Evolutionary conservation across 2,888 invertebrate species (phyloP), one percentile per base, ranked within the genome.

Genomic region (Oxyteleia sp.): DNA sequence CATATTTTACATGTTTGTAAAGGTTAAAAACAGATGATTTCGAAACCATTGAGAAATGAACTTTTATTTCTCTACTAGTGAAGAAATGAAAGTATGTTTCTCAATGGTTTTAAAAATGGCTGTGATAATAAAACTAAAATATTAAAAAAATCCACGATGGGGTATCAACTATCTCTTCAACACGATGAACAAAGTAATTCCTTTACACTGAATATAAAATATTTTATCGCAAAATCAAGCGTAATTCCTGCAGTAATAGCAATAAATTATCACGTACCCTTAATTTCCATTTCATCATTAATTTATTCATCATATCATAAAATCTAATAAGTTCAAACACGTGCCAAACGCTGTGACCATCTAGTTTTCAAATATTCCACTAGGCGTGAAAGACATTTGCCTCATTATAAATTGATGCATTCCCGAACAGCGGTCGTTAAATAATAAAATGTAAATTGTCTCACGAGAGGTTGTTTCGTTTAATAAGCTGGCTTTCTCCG

Each of bases 401-500:
- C 26, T 51, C n/a, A 5, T 26, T 51, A 51, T 26, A 51, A 26
- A 20, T 51, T 51, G 13, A 51, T 26, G 8, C 23, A 23, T 59
- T 41, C 43, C 4, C n/a, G 20, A 11, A 23, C 8, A 51, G 7
- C 13, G 15, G 13, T 23, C 13, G 15, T 66, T 53, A 51, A 66
- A 51, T 47, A 66, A 38, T 68, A 32, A 69, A 57, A 47, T 69
- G 57, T 57, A 69, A 69, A 69, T 47, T 35, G 47, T 57, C 32
- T 20, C 32, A 8, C 23, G 23, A 47, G 57, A 57, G 10, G 18
- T 68, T 55, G 43, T 47, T 55, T 47, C 47, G 47, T 16, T 47
- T 47, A 20, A 69, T 35, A 57, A 55, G 43, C 18, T 10, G 18
- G 38, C 51, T 51, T 26, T 51, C 43, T 18, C 38, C 49, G 23